A percentile compares a stretch with the other conserved stretches of the same genome.
Evolutionary conservation across 30 jellyfish, hydroid and myxozoan genomes (phyloP).

Genomic region (Aurelia sp.): DNA sequence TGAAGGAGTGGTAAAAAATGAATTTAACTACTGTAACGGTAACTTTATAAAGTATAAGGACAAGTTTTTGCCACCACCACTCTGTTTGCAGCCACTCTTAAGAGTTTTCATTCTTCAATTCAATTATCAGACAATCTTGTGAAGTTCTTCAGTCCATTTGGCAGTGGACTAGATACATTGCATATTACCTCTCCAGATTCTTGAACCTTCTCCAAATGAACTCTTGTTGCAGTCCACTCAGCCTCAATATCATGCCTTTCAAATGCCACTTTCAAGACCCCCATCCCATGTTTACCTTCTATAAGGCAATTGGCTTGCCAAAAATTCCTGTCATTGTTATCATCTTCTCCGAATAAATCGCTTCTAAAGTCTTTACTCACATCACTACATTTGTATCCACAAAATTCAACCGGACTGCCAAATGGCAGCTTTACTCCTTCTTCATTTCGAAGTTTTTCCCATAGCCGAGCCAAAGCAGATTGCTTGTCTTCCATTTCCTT

Average conservation of each 20-base stretch:
- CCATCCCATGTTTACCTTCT: slow-evolving; percentile 33
- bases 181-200: slow-evolving; percentile 46
- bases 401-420: slow-evolving; percentile 39
- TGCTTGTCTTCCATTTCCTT: slow-evolving; percentile 1
- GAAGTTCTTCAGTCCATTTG: slow-evolving; percentile 32
- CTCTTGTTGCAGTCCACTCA: slow-evolving; percentile 42
- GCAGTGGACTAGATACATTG: slow-evolving; percentile 30
- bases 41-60: too few relatives aligned
- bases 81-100: too few relatives aligned
- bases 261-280: slow-evolving; percentile 3
- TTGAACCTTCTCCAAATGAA: slow-evolving; percentile 19
- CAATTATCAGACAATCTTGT: slow-evolving; percentile 28
- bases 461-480: not conserved
- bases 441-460: slow-evolving; percentile 3
- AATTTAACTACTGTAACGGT: too few relatives aligned
- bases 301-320: slow-evolving; percentile 33
- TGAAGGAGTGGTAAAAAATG: too few relatives aligned
- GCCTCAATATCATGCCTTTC: slow-evolving; percentile 36
- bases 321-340: not conserved
- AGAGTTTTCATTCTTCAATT: too few relatives aligned
- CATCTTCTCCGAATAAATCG: not conserved
- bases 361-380: not conserved
- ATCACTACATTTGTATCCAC: slow-evolving; percentile 33
- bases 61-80: not conserved
- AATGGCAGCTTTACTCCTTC: slow-evolving; percentile 11